phyloP scores from a whole-genome alignment of 92 coral and sea anemone genomes.

The Hydrozoanthus gracilis region DNA sequence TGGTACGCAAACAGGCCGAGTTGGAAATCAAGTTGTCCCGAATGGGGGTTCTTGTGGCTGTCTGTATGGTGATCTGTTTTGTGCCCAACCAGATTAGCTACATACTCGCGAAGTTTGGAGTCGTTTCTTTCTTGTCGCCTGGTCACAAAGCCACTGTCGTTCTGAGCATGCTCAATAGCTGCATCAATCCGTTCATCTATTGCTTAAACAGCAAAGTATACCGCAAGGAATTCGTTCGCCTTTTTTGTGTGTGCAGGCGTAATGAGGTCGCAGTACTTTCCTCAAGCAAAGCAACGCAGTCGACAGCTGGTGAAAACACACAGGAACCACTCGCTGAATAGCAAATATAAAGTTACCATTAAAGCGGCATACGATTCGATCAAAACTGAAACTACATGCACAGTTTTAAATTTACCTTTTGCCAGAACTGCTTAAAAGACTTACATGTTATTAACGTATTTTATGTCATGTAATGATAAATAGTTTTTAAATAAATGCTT shows the following conservation, averaged over 20 bases:
- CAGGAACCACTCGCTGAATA: too few relatives aligned
- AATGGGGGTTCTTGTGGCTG: slow-evolving; percentile 25
- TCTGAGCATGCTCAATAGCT: slow-evolving; percentile 36
- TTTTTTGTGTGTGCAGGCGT: neutral
- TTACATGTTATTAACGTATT: too few relatives aligned
- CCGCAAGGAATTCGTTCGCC: slow-evolving; percentile 12
- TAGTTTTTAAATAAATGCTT: too few relatives aligned
- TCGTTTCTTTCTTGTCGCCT: neutral
- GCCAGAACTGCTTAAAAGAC: too few relatives aligned
- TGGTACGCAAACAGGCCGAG: slow-evolving; percentile 11
- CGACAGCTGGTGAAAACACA: neutral
- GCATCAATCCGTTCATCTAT: slow-evolving; percentile 37
- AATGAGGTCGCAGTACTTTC: neutral
- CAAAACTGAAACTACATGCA: too few relatives aligned
- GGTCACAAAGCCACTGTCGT: slow-evolving; percentile 16
- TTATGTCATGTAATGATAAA: too few relatives aligned
- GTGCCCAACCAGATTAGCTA: slow-evolving; percentile 25
- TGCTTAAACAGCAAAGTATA: slow-evolving; percentile 21
- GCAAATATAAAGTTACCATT: too few relatives aligned
- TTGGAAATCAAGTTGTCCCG: slow-evolving; percentile 40
- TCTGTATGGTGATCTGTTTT: slow-evolving; percentile 39
- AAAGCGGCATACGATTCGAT: too few relatives aligned
- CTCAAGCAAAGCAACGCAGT: neutral
- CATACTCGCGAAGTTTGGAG: slow-evolving; percentile 19
- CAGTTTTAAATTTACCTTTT: too few relatives aligned